Evolutionary conservation across 2,113 vertebrate species (phyloP).

Genomic region (Hucho hucho): DNA sequence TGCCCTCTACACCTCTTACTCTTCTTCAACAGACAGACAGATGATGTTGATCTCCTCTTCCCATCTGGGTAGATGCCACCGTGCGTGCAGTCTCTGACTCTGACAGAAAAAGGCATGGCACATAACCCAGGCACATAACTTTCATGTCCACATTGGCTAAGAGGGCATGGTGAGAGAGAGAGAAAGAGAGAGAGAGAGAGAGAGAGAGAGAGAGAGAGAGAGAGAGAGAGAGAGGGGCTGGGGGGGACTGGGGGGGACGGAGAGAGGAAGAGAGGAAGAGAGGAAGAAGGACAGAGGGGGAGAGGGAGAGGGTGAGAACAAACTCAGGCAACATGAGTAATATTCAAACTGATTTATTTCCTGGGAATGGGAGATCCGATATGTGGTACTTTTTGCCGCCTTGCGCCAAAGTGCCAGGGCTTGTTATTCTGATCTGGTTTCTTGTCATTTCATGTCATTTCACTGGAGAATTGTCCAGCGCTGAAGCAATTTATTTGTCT

Average conservation of each 20-base stretch:
- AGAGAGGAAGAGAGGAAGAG: too few species aligned
- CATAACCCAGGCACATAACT: neutral
- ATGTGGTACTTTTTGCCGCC: slow-evolving; percentile 38
- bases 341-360: neutral
- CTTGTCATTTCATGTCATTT: slow-evolving; percentile 12
- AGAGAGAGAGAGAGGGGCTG: too few species aligned
- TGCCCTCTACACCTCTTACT: slow-evolving; percentile 13
- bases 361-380: neutral
- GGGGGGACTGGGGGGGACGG: too few species aligned
- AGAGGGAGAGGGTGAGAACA: neutral
- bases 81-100: neutral
- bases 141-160: neutral
- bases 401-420: slow-evolving; percentile 8
- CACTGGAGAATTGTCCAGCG: slow-evolving; percentile 18
- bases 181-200: neutral
- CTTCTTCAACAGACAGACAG: slow-evolving; percentile 39
- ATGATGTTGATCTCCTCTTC: slow-evolving; percentile 59
- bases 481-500: slow-evolving; percentile 31
- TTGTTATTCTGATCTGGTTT: slow-evolving; percentile 25
- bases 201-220: too few species aligned
- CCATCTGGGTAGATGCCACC: slow-evolving; percentile 52
- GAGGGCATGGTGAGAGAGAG: neutral
- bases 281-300: too few species aligned
- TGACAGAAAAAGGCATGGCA: slow-evolving; percentile 41
- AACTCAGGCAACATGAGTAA: neutral